Conservation (phyloP, 2,113 vertebrate genomes). For the Poeciliopsis retropinna region DNA sequence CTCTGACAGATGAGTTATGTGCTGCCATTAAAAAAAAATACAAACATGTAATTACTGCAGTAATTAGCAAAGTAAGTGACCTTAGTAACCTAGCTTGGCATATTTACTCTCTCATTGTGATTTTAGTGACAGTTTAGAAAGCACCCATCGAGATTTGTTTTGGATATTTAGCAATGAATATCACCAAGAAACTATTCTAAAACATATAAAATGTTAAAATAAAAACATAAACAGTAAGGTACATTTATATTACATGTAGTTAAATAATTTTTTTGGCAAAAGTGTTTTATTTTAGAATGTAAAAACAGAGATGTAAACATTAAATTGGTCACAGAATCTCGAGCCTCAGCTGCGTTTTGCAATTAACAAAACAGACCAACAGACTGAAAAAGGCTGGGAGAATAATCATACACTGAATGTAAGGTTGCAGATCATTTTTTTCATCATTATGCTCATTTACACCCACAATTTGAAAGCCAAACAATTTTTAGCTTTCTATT, state of each 20-base stretch:
- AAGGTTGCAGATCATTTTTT: no score
- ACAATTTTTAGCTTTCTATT: background rate
- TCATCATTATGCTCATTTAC: no score
- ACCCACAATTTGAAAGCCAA: background rate
- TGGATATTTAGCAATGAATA: background rate
- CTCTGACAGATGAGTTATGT: constrained; percentile 2
- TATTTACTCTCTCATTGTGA: constrained; percentile 24
- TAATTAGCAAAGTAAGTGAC: constrained; percentile 46
- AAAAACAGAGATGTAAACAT: background rate
- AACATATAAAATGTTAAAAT: background rate
- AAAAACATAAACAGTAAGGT: background rate
- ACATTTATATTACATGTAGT: background rate
- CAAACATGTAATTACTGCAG: constrained; percentile 38
- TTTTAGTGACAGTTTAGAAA: constrained; percentile 1
- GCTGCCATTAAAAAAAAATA: constrained; percentile 6
- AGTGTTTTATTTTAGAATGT: background rate
- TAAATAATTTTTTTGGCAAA: no score
- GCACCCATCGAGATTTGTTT: background rate
- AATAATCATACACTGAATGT: background rate
- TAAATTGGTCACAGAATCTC: background rate
- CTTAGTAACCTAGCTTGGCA: constrained; percentile 37
- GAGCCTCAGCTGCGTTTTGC: background rate
- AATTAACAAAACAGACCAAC: background rate
- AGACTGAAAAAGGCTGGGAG: background rate
- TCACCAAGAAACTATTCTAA: background rate